Conservation (phyloP, 2,797 vertebrate genomes). For the Acipenser oxyrinchus region DNA sequence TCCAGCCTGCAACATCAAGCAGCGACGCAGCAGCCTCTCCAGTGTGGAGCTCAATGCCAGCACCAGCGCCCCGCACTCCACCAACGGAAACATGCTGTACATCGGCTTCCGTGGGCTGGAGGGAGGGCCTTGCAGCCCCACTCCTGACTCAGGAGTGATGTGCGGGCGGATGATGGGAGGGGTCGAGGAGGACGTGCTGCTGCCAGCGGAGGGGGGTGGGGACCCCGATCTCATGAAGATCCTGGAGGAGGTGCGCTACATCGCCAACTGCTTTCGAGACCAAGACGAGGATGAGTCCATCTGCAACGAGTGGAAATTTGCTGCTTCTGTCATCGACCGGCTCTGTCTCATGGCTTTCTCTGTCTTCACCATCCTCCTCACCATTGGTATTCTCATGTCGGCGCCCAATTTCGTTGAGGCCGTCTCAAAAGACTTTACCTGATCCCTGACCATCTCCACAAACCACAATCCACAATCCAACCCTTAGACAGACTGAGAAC, state of each 20-base stretch:
- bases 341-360: conserved; percentile 70
- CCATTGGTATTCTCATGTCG: conserved; percentile 69
- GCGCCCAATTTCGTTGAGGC: conserved; percentile 70
- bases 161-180: conserved; percentile 64
- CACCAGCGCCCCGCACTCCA: conserved; percentile 49
- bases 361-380: conserved; percentile 67
- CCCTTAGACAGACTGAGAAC: no score
- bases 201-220: conserved; percentile 43
- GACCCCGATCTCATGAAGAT: conserved; percentile 60
- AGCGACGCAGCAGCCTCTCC: conserved; percentile 66
- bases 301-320: conserved; percentile 69
- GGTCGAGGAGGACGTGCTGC: conserved; percentile 53
- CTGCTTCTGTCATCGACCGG: conserved; percentile 65
- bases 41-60: conserved; percentile 69
- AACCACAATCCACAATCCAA: no score
- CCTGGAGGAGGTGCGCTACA: conserved; percentile 63
- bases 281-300: conserved; percentile 61
- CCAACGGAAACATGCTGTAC: conserved; percentile 74
- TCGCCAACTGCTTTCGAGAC: conserved; percentile 50
- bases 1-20: conserved; percentile 71
- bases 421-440: conserved; percentile 47
- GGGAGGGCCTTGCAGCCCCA: conserved; percentile 34
- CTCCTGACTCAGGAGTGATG: conserved; percentile 60
- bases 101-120: conserved; percentile 76
- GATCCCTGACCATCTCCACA: no score